Base-by-base conservation (phyloP, 2,113 vertebrate genomes). In the Rhinoderma darwinii region DNA sequence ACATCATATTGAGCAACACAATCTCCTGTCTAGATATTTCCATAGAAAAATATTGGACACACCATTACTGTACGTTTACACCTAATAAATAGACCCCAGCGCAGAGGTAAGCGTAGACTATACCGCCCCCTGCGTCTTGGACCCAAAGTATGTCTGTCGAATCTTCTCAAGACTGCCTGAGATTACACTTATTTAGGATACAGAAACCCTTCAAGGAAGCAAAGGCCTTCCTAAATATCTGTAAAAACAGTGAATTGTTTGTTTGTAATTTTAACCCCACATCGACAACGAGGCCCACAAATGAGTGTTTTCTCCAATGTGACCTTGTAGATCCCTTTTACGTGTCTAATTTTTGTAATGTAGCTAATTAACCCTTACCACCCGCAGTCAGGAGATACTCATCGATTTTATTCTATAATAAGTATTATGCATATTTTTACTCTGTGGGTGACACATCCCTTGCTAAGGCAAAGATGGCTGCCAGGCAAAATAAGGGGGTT, bases 381-480 rank as follows among this genome's bases (percentile, higher is more conserved):
- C 11, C 37, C 66, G 0, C 17, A 18, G 32, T 70, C 32, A 35
- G 1, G 66, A 8, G 17, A 20, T 15, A 18, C 17, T 70, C 32
- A 8, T 37, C 66, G 32, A 35, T 37, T 37, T 7, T 70, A 35
- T 20, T 20, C 17, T 20, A 70, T 37, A 37, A 70, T 37, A 70
- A 37, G 4, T 20, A 70, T 70, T 7, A 37, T n/a, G n/a, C n/a
- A n/a, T n/a, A n/a, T 3, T 8, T 12, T 54, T 54, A 11, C 5
- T 37, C 66, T 35, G 77, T 25, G 22, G 30, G 51, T 56, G 51
- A 80, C 50, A 80, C 20, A 20, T 77, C 74, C 27, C 27, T 56
- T 80, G 35, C 35, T n/a, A 5, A 59, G 39, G 27, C 50, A 80
- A 80, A 56, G 10, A 54, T 78, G 74, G 74, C 74, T 50, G 74